A percentile compares a stretch with the other conserved stretches of the same genome.
phyloP scores from a whole-genome alignment of 2,888 invertebrate species.

The Meteorus cinctellus region DNA sequence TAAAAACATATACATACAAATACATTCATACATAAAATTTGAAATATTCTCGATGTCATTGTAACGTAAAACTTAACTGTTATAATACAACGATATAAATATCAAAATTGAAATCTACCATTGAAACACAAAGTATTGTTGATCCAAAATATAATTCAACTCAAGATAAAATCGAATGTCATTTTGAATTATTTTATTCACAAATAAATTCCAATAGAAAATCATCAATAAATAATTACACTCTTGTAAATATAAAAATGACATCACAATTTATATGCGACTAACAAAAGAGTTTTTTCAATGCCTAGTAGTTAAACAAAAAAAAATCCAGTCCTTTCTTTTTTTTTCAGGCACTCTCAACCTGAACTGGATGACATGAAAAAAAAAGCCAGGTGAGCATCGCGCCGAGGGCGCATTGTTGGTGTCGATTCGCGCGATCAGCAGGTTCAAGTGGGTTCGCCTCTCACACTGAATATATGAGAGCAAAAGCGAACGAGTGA shows the following conservation, averaged over 20 bases:
- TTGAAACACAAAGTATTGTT: too few species aligned
- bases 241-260: too few species aligned
- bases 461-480: constrained; percentile 24
- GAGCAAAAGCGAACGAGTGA: constrained; percentile 15
- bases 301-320: background rate
- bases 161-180: too few species aligned
- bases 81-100: background rate
- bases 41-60: background rate
- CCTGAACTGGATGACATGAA: constrained; percentile 44
- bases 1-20: background rate
- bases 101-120: too few species aligned
- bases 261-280: too few species aligned
- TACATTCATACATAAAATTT: background rate
- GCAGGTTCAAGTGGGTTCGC: constrained; percentile 64
- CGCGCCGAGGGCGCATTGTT: constrained; percentile 49
- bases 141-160: too few species aligned
- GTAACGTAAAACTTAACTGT: background rate
- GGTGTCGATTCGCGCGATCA: constrained; percentile 64
- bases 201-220: too few species aligned
- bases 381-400: constrained; percentile 68
- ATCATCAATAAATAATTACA: too few species aligned
- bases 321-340: background rate
- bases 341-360: constrained; percentile 36
- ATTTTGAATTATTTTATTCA: too few species aligned
- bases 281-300: too few species aligned